Conservation (phyloP, 2,888 invertebrate genomes). For the Myathropa florea region DNA sequence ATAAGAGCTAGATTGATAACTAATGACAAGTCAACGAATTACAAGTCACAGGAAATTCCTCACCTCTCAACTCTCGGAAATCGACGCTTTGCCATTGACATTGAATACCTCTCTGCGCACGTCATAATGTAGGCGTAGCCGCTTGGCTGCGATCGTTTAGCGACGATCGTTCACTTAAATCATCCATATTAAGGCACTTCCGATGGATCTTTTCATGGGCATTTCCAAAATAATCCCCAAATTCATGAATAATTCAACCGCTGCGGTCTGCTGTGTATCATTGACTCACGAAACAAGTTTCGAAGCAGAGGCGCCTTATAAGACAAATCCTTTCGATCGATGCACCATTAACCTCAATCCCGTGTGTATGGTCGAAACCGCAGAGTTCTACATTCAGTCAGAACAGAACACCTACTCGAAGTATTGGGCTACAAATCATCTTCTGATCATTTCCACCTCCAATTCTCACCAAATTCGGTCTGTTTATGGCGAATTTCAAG, state of each 20-base stretch:
- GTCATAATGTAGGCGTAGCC: background rate
- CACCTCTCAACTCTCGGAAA: background rate
- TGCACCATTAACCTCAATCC: constrained; percentile 7
- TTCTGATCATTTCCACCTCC: background rate
- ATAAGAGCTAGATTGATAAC: background rate
- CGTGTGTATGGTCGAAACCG: background rate
- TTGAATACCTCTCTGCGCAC: background rate
- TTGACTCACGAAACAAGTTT: background rate
- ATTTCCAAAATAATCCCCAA: background rate
- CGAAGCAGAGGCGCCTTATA: background rate
- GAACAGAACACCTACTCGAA: background rate
- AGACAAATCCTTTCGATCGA: background rate
- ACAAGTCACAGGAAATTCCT: background rate
- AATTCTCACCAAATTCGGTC: background rate
- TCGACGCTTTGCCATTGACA: background rate
- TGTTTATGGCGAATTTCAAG: background rate
- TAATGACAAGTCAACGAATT: background rate
- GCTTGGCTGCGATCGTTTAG: background rate
- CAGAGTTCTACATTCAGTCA: background rate
- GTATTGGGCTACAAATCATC: background rate
- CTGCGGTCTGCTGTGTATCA: background rate
- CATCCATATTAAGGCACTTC: background rate
- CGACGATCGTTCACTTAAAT: background rate
- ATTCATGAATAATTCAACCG: background rate
- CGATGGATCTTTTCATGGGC: background rate